Evolutionary conservation across 2,888 invertebrate species (phyloP).

Genomic region (Hemaris fuciformis): DNA sequence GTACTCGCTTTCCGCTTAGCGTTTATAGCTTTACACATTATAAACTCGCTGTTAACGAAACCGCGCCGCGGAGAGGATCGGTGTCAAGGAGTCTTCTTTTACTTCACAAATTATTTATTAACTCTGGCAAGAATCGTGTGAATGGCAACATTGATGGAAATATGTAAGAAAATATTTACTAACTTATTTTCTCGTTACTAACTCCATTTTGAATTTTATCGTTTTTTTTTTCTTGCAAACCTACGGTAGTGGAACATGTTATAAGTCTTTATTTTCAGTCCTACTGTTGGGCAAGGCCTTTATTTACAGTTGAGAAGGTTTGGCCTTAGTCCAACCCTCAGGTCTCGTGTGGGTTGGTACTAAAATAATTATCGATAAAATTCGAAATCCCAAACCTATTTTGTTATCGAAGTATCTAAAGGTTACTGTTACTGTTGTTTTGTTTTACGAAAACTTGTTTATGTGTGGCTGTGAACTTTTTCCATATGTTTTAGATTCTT

Average conservation of each 20-base stretch:
- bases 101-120: not conserved
- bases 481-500: constrained; percentile 16
- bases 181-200: not conserved
- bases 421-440: not conserved
- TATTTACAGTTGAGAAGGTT: too few species aligned
- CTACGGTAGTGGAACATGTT: not conserved
- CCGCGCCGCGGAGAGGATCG: not conserved
- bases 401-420: not conserved
- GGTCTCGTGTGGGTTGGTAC: too few species aligned
- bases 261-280: too few species aligned
- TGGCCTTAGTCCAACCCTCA: too few species aligned
- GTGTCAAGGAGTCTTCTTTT: not conserved
- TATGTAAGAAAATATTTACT: not conserved
- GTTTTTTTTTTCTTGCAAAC: not conserved
- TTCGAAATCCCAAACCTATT: not conserved
- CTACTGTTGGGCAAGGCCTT: too few species aligned
- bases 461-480: constrained; percentile 46
- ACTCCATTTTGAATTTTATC: not conserved
- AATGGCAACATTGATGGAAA: not conserved
- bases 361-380: not conserved
- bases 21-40: constrained; percentile 51
- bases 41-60: constrained; percentile 15
- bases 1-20: constrained; percentile 56
- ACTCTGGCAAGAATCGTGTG: not conserved
- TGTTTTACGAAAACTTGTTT: constrained; percentile 7